phyloP scores from a whole-genome alignment of 92 coral and sea anemone genomes.

The Metridium senile region DNA sequence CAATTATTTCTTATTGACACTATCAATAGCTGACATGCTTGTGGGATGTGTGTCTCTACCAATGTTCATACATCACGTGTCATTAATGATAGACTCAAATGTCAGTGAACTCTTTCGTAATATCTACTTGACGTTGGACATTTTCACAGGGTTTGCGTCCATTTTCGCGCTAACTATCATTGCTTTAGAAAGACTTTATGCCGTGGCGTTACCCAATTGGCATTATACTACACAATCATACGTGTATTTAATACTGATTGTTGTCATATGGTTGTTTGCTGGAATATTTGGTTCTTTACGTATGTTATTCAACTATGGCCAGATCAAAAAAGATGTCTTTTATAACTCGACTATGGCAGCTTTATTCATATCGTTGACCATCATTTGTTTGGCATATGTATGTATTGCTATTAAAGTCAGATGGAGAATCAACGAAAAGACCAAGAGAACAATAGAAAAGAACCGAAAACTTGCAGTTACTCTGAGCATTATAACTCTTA shows the following conservation, averaged over 20 bases:
- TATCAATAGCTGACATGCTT: conserved; percentile 80
- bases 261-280: conserved; percentile 61
- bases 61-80: conserved; percentile 47
- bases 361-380: conserved; percentile 49
- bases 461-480: conserved; percentile 77
- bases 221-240: conserved; percentile 62
- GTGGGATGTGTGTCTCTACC: conserved; percentile 78
- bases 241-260: conserved; percentile 54
- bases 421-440: conserved; percentile 65
- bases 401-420: conserved; percentile 73
- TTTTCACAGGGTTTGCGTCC: conserved; percentile 79
- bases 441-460: conserved; percentile 58
- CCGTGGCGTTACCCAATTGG: conserved; percentile 75
- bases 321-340: conserved; percentile 16
- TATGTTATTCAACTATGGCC: conserved; percentile 29
- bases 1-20: conserved; percentile 68
- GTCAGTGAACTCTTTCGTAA: background rate
- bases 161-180: conserved; percentile 71
- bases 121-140: conserved; percentile 44
- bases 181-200: conserved; percentile 74
- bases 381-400: conserved; percentile 72
- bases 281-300: conserved; percentile 48
- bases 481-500: conserved; percentile 59
- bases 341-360: conserved; percentile 36
- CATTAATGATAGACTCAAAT: conserved; percentile 16